Conservation (phyloP, 2,888 invertebrate genomes). For the Metopia argyrocephala region DNA sequence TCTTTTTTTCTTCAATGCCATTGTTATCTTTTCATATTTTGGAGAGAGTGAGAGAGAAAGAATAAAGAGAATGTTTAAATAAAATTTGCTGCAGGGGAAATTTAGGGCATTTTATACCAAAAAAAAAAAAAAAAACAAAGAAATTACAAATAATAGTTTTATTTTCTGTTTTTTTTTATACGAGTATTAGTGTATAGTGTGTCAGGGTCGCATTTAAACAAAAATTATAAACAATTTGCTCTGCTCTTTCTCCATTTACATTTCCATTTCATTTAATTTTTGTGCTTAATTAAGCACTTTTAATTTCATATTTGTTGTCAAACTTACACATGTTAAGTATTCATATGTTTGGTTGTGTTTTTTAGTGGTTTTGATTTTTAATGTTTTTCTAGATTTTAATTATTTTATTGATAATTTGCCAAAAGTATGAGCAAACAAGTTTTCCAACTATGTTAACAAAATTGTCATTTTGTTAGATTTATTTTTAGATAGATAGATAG, state of each 20-base stretch:
- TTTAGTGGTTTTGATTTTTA: not conserved
- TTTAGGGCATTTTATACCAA: constrained; percentile 31
- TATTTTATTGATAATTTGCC: constrained; percentile 31
- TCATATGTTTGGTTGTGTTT: too few relatives aligned
- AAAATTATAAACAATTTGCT: not conserved
- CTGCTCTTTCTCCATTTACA: too few relatives aligned
- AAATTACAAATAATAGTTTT: constrained; percentile 24
- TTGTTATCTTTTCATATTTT: not conserved
- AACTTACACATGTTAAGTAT: not conserved
- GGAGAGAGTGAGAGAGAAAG: not conserved
- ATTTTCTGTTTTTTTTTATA: not conserved
- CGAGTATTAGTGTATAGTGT: too few relatives aligned
- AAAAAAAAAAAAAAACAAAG: not conserved
- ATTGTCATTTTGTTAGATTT: not conserved
- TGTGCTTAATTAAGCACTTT: too few relatives aligned
- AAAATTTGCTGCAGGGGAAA: constrained; percentile 36
- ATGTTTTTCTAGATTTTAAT: not conserved
- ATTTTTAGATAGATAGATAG: too few relatives aligned
- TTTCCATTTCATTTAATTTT: too few relatives aligned
- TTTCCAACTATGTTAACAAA: not conserved
- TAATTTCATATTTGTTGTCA: not conserved
- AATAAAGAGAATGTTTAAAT: not conserved
- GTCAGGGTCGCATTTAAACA: not conserved
- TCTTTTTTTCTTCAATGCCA: not conserved
- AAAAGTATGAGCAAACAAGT: not conserved